Base-by-base conservation (phyloP, 2,888 invertebrate species). In the Euspilapteryx auroguttella region DNA sequence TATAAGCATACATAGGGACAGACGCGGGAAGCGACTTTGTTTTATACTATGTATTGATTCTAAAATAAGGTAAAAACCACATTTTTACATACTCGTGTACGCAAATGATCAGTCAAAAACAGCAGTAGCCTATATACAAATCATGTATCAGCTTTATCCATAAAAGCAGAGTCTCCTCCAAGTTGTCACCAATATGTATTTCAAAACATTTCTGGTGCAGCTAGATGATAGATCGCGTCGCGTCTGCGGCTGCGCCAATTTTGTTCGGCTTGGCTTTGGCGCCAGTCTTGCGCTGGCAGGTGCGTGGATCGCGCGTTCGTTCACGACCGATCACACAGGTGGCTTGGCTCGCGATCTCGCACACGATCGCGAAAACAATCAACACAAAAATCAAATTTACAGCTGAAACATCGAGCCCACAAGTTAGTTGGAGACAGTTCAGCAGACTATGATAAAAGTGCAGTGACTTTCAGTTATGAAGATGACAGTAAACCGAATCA, bases 401-500 rank as follows among this genome's bases (percentile, higher is more conserved):
- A 24, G 3, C 24, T 6, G 7, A 12, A 12, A 24, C 12, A 20
- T 20, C 5, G 20, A 20, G 20, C 6, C n/a, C n/a, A n/a, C n/a
- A n/a, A n/a, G n/a, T n/a, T n/a, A n/a, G n/a, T n/a, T n/a, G n/a
- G n/a, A n/a, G n/a, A n/a, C n/a, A n/a, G n/a, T n/a, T n/a, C n/a
- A 27, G n/a, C n/a, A 6, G 17, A 17, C 4, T 17, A 17, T 17
- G 17, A 17, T 37, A 38, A 46, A 49, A 54, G 58, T 47, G 39
- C 38, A 48, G 64, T 57, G 52, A 36, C 23, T 20, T 20, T 39
- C 41, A 34, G 28, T 43, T 43, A 73, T 69, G 69, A 86, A 86
- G 85, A 86, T 86, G 73, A 86, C 86, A 68, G 82, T 85, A 52
- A 86, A 84, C 77, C 81, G 84, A 77, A 86, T 87, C 71, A 81